Conservation (phyloP, 2,797 vertebrate species). For the Morus bassanus region DNA sequence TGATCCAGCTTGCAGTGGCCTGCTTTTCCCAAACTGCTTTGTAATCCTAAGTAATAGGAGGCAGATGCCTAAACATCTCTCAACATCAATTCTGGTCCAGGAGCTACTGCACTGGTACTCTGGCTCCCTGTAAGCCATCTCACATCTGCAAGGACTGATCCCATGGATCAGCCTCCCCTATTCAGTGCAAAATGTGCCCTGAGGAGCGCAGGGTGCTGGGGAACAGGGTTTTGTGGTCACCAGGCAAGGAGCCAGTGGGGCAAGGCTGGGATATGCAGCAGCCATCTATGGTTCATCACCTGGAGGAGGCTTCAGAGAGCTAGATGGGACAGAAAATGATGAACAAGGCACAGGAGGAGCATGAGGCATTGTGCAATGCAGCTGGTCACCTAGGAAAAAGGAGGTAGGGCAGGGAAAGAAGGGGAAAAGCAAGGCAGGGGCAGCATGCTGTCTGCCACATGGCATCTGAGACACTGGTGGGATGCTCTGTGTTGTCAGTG, state of each 20-base stretch:
- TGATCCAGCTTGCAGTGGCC: background rate
- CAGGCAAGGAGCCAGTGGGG: background rate
- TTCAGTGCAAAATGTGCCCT: background rate
- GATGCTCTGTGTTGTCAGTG: background rate
- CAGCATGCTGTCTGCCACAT: background rate
- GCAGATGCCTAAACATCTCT: background rate
- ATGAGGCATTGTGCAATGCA: too few species aligned
- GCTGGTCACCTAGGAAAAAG: background rate
- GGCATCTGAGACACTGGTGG: background rate
- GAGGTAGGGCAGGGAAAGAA: background rate
- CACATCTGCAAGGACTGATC: background rate
- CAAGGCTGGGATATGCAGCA: background rate
- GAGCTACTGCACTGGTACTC: background rate
- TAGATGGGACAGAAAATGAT: background rate
- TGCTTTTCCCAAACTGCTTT: background rate
- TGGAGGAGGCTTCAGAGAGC: background rate
- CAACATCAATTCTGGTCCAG: background rate
- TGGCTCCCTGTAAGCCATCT: background rate
- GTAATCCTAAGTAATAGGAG: background rate
- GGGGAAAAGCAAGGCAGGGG: background rate
- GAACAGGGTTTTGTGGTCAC: background rate
- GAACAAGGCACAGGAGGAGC: background rate
- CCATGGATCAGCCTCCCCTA: background rate
- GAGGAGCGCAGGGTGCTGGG: rapidly evolving
- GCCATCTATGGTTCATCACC: background rate